A percentile compares a stretch with the other conserved stretches of the same genome.
phyloP scores from a whole-genome alignment of 2,797 vertebrate genomes.

The Brachyalestes nurse region DNA sequence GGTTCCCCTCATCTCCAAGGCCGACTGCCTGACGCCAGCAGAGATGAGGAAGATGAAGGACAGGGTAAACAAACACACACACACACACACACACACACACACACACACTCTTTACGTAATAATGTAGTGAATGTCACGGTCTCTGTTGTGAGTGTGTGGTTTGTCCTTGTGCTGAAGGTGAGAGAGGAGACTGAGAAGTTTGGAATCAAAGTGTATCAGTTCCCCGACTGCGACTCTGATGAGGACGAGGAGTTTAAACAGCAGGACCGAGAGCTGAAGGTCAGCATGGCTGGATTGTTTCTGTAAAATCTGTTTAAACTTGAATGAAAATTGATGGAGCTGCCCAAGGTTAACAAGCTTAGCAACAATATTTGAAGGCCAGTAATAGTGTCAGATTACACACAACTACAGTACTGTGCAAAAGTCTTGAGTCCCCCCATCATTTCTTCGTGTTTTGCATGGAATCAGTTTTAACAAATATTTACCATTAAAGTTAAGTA shows the following conservation, averaged over 20 bases:
- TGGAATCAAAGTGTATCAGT: slow-evolving; percentile 88
- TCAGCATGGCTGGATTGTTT: slow-evolving; percentile 50
- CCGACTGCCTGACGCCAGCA: slow-evolving; percentile 82
- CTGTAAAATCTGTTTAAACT: neutral
- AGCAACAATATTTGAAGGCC: too few relatives aligned
- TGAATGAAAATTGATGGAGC: neutral
- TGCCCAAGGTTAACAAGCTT: neutral
- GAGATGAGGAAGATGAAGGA: slow-evolving; percentile 88
- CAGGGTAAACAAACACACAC: slow-evolving; percentile 70
- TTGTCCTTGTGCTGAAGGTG: slow-evolving; percentile 70
- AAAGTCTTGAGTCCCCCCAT: too few relatives aligned
- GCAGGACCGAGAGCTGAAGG: slow-evolving; percentile 86
- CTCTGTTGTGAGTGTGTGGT: neutral
- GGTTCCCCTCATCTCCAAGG: slow-evolving; percentile 86
- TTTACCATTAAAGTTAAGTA: too few relatives aligned
- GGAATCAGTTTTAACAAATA: too few relatives aligned
- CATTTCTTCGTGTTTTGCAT: too few relatives aligned
- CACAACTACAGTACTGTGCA: too few relatives aligned
- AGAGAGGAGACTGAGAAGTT: slow-evolving; percentile 88
- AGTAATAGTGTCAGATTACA: too few relatives aligned
- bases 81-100: too few relatives aligned
- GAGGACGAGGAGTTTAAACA: slow-evolving; percentile 89
- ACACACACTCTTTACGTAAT: neutral
- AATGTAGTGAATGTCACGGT: neutral
- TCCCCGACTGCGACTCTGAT: slow-evolving; percentile 87